These are phyloP conservation scores for Conomelus anceps DNA, from an alignment of 2,888 invertebrate genomes.

Conservation along the genomic window DNA sequence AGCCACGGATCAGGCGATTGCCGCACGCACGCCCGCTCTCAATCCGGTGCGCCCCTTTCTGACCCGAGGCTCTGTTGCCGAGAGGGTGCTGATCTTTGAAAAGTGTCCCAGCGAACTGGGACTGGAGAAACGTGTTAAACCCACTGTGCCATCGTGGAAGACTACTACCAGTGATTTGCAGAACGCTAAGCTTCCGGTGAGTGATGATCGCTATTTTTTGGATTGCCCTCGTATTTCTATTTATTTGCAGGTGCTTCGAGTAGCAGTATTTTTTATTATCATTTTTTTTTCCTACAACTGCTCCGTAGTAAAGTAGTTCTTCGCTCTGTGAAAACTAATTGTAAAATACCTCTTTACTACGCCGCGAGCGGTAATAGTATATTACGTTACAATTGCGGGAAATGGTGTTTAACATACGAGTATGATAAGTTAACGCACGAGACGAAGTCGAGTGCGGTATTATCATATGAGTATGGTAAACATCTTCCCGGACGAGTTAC, in stretches of 20 bases:
- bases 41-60: conserved; percentile 77
- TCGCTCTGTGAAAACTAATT: no score
- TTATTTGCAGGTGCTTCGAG: not conserved
- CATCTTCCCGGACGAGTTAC: no score
- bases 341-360: no score
- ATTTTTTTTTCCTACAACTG: no score
- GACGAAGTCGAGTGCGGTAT: no score
- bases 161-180: conserved; percentile 37
- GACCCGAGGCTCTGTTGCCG: conserved; percentile 84
- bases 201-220: not conserved
- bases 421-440: no score
- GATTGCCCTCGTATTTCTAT: not conserved
- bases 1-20: conserved; percentile 47
- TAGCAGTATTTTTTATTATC: no score
- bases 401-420: no score
- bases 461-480: no score
- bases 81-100: conserved; percentile 83
- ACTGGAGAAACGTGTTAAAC: conserved; percentile 56
- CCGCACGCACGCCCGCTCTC: conserved; percentile 36
- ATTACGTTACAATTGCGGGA: no score
- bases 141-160: conserved; percentile 47
- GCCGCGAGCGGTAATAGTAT: no score
- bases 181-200: not conserved
- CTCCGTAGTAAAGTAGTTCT: no score
- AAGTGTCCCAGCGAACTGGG: conserved; percentile 76